Conservation (phyloP, 1,140 invertebrate genomes). For the Drosophila orosa region DNA sequence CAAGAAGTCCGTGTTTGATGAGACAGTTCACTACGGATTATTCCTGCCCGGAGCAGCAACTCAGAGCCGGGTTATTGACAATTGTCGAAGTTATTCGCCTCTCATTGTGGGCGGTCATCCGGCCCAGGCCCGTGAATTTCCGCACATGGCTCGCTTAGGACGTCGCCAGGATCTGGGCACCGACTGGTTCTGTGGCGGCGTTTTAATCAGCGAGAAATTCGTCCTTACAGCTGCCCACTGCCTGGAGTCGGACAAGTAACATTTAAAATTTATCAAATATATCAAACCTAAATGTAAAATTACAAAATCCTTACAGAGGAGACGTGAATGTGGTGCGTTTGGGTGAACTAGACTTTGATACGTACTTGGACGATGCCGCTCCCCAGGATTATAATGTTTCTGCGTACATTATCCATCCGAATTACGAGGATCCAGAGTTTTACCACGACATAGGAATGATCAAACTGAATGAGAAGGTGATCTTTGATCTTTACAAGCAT, state of each 20-base stretch:
- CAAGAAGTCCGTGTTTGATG: conserved; percentile 65
- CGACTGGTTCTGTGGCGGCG: conserved; percentile 83
- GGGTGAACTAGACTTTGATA: conserved; percentile 70
- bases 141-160: conserved; percentile 82
- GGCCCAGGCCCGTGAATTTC: conserved; percentile 81
- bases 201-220: conserved; percentile 78
- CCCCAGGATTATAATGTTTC: conserved; percentile 63
- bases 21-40: conserved; percentile 54
- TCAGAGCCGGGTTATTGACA: conserved; percentile 44
- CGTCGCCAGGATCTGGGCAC: conserved; percentile 8
- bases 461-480: conserved; percentile 47
- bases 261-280: too few species aligned
- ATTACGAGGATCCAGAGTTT: conserved; percentile 49
- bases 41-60: conserved; percentile 59
- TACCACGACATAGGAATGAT: conserved; percentile 79
- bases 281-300: background rate
- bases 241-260: conserved; percentile 63
- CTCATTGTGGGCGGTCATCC: conserved; percentile 72
- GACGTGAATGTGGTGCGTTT: conserved; percentile 71
- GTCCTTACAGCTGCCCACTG: conserved; percentile 84
- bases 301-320: conserved; percentile 28
- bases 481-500: conserved; percentile 71
- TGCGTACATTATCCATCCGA: conserved; percentile 53
- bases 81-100: conserved; percentile 58
- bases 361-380: conserved; percentile 58